Conservation (phyloP, 2,113 vertebrate species). For the Rallus limicola region DNA sequence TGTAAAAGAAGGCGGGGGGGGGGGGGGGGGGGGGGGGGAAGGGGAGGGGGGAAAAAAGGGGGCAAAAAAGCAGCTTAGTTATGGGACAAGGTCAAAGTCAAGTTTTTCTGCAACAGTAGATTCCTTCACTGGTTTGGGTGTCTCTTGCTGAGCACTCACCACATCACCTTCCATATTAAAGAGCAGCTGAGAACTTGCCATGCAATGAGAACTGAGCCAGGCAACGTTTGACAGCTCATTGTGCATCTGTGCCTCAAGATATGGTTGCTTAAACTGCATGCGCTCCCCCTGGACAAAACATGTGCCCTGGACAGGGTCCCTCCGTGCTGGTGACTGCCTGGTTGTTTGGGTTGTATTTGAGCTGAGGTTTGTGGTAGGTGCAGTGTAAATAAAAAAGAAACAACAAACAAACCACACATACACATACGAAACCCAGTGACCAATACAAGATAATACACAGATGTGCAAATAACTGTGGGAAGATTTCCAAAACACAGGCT, state of each 20-base stretch:
- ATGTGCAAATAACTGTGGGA: constrained; percentile 13
- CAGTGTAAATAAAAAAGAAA: neutral
- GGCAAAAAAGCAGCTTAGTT: neutral
- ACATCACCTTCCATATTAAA: neutral
- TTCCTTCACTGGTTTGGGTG: neutral
- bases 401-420: neutral
- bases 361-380: constrained; percentile 29
- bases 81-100: constrained; percentile 24
- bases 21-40: too few relatives aligned
- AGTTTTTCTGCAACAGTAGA: neutral
- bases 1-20: neutral
- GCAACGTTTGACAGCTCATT: neutral
- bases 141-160: neutral
- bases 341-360: neutral
- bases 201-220: neutral
- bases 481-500: constrained; percentile 20
- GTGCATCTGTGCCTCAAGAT: neutral
- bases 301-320: neutral
- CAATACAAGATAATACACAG: constrained; percentile 18
- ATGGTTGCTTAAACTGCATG: neutral
- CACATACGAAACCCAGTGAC: neutral
- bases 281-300: neutral
- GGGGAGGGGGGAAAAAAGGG: too few relatives aligned
- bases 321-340: neutral
- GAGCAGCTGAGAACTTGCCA: neutral